Evolutionary conservation across 1,140 invertebrate species (phyloP).

Genomic region (Diprion similis): DNA sequence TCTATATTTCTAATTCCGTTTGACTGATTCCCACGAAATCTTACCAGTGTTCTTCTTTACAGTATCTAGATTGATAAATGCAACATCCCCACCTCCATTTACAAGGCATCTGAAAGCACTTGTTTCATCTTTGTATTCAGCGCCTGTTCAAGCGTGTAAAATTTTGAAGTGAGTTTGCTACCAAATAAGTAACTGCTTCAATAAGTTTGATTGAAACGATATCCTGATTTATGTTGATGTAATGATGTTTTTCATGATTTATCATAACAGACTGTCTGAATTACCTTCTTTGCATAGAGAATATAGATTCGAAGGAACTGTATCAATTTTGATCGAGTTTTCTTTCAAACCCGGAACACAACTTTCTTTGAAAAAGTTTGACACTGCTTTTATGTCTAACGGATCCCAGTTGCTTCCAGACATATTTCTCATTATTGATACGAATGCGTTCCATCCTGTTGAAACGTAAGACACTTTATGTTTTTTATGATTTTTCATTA

Average conservation of each 20-base stretch:
- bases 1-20: slow-evolving; percentile 11
- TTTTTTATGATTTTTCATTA: neutral
- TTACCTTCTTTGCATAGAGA: slow-evolving; percentile 39
- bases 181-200: neutral
- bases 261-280: slow-evolving; percentile 15
- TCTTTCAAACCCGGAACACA: slow-evolving; percentile 64
- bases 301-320: slow-evolving; percentile 42
- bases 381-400: slow-evolving; percentile 56
- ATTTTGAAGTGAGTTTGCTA: neutral
- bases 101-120: slow-evolving; percentile 79
- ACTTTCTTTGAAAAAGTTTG: slow-evolving; percentile 68
- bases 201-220: neutral
- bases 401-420: slow-evolving; percentile 46
- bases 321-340: slow-evolving; percentile 23
- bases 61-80: slow-evolving; percentile 79
- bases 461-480: neutral
- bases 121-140: slow-evolving; percentile 61
- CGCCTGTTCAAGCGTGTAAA: slow-evolving; percentile 6
- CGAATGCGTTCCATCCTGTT: slow-evolving; percentile 66
- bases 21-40: slow-evolving; percentile 34
- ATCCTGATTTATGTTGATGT: too few relatives aligned
- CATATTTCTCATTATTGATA: slow-evolving; percentile 55
- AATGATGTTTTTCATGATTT: neutral
- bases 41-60: slow-evolving; percentile 70
- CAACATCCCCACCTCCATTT: slow-evolving; percentile 82